Percentiles rank a stretch among this genome's conserved stretches.
Evolutionary conservation across 2,797 vertebrate genomes (phyloP).

Genomic region (Xenentodon cancila): DNA sequence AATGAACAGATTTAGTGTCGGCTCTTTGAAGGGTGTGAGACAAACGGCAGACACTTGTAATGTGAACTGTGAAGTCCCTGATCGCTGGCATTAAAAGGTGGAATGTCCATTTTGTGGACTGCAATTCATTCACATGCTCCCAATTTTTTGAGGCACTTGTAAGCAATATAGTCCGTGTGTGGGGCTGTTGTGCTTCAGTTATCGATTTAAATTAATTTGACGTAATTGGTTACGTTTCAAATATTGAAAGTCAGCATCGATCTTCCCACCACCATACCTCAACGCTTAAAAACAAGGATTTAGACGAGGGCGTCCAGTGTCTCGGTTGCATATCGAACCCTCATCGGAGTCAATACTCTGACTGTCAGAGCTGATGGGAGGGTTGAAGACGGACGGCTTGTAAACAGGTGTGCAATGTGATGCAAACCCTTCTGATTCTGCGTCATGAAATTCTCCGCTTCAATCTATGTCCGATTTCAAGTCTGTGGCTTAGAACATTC

Average conservation of each 20-base stretch:
- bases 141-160: conserved; percentile 76
- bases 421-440: conserved; percentile 19
- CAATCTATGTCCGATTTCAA: conserved; percentile 14
- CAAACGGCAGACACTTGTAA: conserved; percentile 33
- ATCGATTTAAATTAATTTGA: conserved; percentile 24
- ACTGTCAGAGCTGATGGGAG: conserved; percentile 13
- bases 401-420: conserved; percentile 23
- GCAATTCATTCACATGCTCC: conserved; percentile 64
- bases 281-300: conserved; percentile 10
- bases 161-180: conserved; percentile 31
- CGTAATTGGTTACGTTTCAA: conserved; percentile 7
- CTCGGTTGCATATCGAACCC: conserved; percentile 11
- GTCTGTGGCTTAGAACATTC: neutral
- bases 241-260: conserved; percentile 19
- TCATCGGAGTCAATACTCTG: conserved; percentile 2
- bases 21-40: conserved; percentile 35
- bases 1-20: conserved; percentile 34
- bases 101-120: conserved; percentile 30
- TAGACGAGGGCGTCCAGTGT: conserved; percentile 10
- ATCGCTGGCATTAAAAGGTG: conserved; percentile 45
- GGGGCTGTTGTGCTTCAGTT: conserved; percentile 59
- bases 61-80: conserved; percentile 50
- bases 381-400: conserved; percentile 10
- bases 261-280: conserved; percentile 13
- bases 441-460: conserved; percentile 19